A percentile compares a stretch with the other conserved stretches of the same genome.
Conservation (phyloP, 2,888 invertebrate genomes). For the Plusia festucae region DNA sequence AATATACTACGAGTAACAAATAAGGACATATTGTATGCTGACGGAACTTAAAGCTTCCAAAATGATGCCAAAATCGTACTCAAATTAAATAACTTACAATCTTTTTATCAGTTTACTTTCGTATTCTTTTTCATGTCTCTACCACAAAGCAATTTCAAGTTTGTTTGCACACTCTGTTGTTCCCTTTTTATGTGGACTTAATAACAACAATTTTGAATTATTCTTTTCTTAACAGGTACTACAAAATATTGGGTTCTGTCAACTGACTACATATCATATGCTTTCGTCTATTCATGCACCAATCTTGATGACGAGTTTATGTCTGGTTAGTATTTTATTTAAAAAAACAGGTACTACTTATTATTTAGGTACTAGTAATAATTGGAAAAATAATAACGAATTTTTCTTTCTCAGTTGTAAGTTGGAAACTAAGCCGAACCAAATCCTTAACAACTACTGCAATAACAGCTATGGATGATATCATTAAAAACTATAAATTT, state of each 20-base stretch:
- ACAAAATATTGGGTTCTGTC: conserved; percentile 70
- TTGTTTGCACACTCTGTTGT: background rate
- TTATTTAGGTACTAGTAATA: no score
- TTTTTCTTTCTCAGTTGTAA: conserved; percentile 4
- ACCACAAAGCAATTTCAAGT: no score
- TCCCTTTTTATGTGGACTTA: no score
- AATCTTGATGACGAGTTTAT: conserved; percentile 71
- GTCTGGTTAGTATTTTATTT: conserved; percentile 34
- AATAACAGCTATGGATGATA: conserved; percentile 56
- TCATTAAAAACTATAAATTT: conserved; percentile 61
- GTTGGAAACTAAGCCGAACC: conserved; percentile 3
- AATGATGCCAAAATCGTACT: no score
- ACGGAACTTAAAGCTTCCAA: no score
- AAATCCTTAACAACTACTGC: conserved; percentile 57
- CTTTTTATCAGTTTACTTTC: no score
- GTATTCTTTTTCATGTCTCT: no score
- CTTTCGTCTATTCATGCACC: conserved; percentile 90
- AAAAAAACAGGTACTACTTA: background rate
- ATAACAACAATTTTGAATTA: background rate
- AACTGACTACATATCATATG: conserved; percentile 90
- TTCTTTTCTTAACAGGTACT: conserved; percentile 43
- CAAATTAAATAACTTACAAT: no score
- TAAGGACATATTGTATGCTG: no score
- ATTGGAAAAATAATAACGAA: background rate
- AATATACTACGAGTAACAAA: no score